These are phyloP conservation scores for Kryptolebias ocellatus DNA, from an alignment of 2,797 vertebrate genomes.

Conservation along the genomic window DNA sequence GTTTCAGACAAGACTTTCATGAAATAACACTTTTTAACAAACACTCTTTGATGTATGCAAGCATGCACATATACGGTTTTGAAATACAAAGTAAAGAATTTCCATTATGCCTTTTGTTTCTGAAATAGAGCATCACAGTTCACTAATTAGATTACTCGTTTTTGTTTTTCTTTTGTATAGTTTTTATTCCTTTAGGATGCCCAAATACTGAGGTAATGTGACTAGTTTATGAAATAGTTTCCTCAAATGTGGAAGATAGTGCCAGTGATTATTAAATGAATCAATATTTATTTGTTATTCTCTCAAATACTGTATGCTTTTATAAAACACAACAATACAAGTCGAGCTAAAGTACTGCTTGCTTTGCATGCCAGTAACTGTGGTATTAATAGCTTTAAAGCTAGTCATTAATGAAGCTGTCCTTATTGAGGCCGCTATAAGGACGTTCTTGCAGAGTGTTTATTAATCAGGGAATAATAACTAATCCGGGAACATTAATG, in stretches of 20 bases:
- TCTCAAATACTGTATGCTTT: conserved; percentile 21
- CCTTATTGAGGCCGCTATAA: conserved; percentile 75
- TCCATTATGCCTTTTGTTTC: conserved; percentile 57
- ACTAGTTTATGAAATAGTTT: conserved; percentile 78
- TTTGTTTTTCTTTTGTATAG: conserved; percentile 61
- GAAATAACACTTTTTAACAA: conserved; percentile 42
- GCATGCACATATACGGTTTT: conserved; percentile 3
- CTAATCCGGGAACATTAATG: conserved; percentile 81
- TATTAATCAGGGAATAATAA: conserved; percentile 85
- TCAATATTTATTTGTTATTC: conserved; percentile 42
- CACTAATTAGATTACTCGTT: conserved; percentile 34
- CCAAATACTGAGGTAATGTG: conserved; percentile 76
- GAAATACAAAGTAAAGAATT: conserved; percentile 70
- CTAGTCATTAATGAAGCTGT: conserved; percentile 79
- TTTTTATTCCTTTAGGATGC: conserved; percentile 73
- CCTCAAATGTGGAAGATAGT: conserved; percentile 65
- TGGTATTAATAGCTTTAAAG: conserved; percentile 76
- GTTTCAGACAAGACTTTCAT: conserved; percentile 39
- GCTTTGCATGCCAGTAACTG: conserved; percentile 60
- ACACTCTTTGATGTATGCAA: not conserved
- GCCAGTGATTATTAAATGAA: conserved; percentile 54
- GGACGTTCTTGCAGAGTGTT: conserved; percentile 73
- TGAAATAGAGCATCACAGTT: no score
- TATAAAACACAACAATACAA: conserved; percentile 51
- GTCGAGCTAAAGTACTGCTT: conserved; percentile 17